A percentile compares a stretch with the other conserved stretches of the same genome.
These are phyloP conservation scores for Octomys mimax DNA, from an alignment of 2,797 vertebrate genomes.

Conservation along the genomic window DNA sequence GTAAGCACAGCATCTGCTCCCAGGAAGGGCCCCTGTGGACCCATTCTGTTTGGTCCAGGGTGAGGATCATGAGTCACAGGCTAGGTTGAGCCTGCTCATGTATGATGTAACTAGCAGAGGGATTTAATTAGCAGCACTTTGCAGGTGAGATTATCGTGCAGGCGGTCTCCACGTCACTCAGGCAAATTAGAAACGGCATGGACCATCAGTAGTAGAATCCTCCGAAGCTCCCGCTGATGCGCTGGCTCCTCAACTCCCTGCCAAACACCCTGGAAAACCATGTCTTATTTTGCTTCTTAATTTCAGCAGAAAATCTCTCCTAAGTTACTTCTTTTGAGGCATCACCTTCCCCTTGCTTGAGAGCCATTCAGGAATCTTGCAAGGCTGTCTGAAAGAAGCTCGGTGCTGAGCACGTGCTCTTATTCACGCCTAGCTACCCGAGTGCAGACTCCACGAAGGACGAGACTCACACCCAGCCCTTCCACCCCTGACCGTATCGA, in stretches of 20 bases:
- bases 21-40: constrained; percentile 86
- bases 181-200: constrained; percentile 82
- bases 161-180: constrained; percentile 85
- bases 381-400: neutral
- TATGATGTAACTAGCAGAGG: constrained; percentile 96
- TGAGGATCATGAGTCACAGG: constrained; percentile 93
- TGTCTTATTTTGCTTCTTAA: constrained; percentile 8
- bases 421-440: neutral
- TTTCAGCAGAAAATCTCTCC: constrained; percentile 52
- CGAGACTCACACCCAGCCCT: neutral
- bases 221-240: neutral
- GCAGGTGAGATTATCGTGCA: constrained; percentile 87
- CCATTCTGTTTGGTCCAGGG: constrained; percentile 81
- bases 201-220: neutral
- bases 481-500: neutral
- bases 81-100: constrained; percentile 93
- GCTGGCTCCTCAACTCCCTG: neutral
- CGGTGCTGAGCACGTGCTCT: neutral
- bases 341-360: neutral
- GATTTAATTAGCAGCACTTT: constrained; percentile 94
- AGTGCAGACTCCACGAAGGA: constrained; percentile 20
- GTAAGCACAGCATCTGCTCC: constrained; percentile 91
- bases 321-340: neutral
- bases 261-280: neutral
- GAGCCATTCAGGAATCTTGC: neutral